Evolutionary conservation across 2,888 invertebrate genomes (phyloP), one percentile per base, ranked within the genome.

Genomic region (Merodon equestris): DNA sequence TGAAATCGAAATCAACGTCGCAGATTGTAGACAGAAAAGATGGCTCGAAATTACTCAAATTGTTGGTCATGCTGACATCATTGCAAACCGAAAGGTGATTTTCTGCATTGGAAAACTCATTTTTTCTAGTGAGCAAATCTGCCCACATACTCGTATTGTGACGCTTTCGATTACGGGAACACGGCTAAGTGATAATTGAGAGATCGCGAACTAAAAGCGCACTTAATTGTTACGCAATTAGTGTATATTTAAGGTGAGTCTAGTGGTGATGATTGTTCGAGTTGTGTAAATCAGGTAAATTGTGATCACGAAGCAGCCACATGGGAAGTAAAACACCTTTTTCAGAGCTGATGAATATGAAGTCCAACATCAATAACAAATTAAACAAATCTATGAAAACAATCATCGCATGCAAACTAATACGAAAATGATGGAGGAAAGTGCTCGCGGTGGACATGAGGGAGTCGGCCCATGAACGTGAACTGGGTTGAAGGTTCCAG

Each of bases 121-220:
- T 27, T 2, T 27, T 27, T 2, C 27, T 7, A 27, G 3, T 58
- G 27, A 27, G 34, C 36, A 14, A 17, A 48, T 57, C 48, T 42
- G 42, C 56, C 44, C 27, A 54, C 67, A 50, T 48, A 7, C 27
- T 48, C 67, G 44, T 48, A 7, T 4, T 7, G 7, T 4, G 27
- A 27, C 7, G 27, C 27, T 4, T 2, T 27, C 27, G 27, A 27
- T 27, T 27, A 7, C 27, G 27, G 27, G 7, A 27, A 7, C 50
- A 51, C 45, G 44, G 61, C 14, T 36, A 56, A 38, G 42, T 47
- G 36, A 5, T 63, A 68, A 75, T 63, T 48, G 47, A 63, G 14
- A 58, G 75, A 63, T 63, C 75, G 63, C 75, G 70, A 75, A 53
- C 44, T 57, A 38, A 36, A 47, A 36, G 14, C 40, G 51, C 44